Percentiles rank a stretch among this genome's conserved stretches.
phyloP scores from a whole-genome alignment of 2,797 vertebrate species.

The Mionectes olivaceus region DNA sequence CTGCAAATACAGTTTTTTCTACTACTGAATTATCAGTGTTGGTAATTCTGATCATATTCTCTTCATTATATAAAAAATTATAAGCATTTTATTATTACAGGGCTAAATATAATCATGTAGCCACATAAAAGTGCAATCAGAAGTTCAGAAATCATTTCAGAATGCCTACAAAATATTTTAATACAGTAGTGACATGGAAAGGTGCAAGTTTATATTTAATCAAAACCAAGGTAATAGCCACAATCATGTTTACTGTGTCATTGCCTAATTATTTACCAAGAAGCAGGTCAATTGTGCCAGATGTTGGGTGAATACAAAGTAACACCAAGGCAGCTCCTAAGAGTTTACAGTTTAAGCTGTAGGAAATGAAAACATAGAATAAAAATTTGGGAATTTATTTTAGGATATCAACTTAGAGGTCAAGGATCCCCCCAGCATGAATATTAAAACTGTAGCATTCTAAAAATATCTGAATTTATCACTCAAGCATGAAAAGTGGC shows the following conservation, averaged over 20 bases:
- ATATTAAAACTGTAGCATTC: neutral
- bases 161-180: neutral
- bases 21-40: neutral
- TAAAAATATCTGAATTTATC: neutral
- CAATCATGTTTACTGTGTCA: neutral
- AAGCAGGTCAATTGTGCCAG: neutral
- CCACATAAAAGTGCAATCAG: neutral
- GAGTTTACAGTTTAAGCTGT: neutral
- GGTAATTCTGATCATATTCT: neutral
- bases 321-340: neutral
- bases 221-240: neutral
- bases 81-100: neutral
- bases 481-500: neutral
- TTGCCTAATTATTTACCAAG: constrained; percentile 12
- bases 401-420: neutral
- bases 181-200: neutral
- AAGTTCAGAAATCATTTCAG: neutral
- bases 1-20: neutral
- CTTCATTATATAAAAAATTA: neutral
- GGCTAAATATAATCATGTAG: neutral
- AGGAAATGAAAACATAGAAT: neutral
- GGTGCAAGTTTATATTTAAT: neutral
- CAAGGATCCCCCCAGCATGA: neutral
- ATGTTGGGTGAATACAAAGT: neutral
- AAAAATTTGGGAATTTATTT: neutral